phyloP scores from a whole-genome alignment of 1,140 invertebrate genomes.

The Aphelinus atriplicis region DNA sequence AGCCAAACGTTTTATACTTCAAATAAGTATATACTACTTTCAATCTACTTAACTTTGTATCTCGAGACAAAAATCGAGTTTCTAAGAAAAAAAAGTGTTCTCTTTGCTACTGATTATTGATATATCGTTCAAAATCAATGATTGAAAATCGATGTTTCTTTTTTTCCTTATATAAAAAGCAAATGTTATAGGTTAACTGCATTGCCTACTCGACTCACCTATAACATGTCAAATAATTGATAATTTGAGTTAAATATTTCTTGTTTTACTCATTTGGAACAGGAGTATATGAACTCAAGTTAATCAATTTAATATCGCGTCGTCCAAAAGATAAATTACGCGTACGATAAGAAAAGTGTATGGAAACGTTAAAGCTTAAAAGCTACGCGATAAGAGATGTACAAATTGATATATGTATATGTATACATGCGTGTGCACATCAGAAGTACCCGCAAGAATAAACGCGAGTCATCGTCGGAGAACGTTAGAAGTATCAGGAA shows the following conservation, averaged over 20 bases:
- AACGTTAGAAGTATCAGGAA: slow-evolving; percentile 26
- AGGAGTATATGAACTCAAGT: slow-evolving; percentile 7
- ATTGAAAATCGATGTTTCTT: too few species aligned
- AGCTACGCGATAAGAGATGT: neutral
- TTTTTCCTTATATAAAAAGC: neutral
- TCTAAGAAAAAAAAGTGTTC: too few species aligned
- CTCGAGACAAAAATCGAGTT: too few species aligned
- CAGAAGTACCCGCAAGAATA: neutral
- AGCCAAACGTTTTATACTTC: neutral
- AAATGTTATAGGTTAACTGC: neutral
- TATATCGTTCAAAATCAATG: too few species aligned
- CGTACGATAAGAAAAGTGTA: too few species aligned
- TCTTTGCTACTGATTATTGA: too few species aligned
- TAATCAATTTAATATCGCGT: too few species aligned
- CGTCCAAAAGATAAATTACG: too few species aligned
- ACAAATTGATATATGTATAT: neutral
- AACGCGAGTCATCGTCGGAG: slow-evolving; percentile 30
- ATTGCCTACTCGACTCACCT: neutral
- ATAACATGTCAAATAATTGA: slow-evolving; percentile 5
- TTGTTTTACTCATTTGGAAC: slow-evolving; percentile 23
- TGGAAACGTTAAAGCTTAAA: neutral
- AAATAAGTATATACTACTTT: too few species aligned
- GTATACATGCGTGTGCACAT: neutral
- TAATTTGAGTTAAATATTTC: slow-evolving; percentile 23
- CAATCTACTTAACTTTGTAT: too few species aligned